These are phyloP conservation scores for Atethmia centrago DNA, from an alignment of 2,888 invertebrate species.

Conservation along the genomic window DNA sequence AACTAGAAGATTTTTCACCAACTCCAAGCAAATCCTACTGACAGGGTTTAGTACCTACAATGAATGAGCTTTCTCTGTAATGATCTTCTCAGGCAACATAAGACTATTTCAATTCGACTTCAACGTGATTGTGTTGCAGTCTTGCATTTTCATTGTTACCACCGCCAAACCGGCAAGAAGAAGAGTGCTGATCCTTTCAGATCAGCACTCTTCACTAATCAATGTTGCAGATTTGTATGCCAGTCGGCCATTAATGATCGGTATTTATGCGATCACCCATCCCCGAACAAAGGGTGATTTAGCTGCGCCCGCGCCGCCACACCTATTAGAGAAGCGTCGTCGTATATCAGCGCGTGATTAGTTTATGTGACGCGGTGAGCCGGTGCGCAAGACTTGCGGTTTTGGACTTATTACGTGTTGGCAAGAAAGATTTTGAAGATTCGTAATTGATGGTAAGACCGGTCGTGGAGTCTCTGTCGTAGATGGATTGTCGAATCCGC, in stretches of 20 bases:
- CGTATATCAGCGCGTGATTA: conserved; percentile 79
- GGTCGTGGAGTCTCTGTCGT: neutral
- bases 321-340: conserved; percentile 73
- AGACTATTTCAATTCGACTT: neutral
- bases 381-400: conserved; percentile 64
- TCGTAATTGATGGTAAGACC: neutral
- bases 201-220: conserved; percentile 24
- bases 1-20: no score
- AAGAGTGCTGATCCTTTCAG: no score
- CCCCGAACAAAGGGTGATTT: conserved; percentile 76
- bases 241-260: conserved; percentile 55
- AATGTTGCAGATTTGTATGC: conserved; percentile 49
- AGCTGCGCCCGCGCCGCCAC: conserved; percentile 60
- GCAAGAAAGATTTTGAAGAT: neutral
- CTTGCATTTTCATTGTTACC: neutral
- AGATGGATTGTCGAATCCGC: no score
- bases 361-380: conserved; percentile 78
- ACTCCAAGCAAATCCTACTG: neutral
- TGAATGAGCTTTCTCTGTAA: neutral
- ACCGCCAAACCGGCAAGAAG: neutral
- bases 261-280: conserved; percentile 61
- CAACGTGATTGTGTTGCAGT: neutral
- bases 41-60: no score
- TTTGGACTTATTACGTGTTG: conserved; percentile 50
- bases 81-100: neutral